Evolutionary conservation across 2,113 vertebrate genomes (phyloP).

Genomic region (Phyllostomus discolor): DNA sequence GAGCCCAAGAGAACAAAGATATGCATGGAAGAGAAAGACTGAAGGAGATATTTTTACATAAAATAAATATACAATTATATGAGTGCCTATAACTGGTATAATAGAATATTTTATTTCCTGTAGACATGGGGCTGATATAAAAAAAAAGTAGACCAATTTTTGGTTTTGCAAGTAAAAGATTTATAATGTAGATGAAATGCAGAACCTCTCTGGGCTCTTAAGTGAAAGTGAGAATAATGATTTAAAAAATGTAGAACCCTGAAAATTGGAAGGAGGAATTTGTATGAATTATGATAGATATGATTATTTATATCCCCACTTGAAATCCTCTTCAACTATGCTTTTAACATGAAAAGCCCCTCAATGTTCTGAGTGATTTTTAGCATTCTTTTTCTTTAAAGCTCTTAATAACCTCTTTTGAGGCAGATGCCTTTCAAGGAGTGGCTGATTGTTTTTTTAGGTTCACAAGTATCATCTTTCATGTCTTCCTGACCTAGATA

Average conservation of each 20-base stretch:
- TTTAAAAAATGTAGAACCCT: background rate
- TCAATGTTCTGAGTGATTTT: background rate
- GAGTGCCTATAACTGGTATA: background rate
- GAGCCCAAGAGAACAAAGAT: background rate
- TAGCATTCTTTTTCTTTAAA: background rate
- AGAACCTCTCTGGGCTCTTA: background rate
- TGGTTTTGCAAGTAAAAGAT: background rate
- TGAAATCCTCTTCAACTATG: background rate
- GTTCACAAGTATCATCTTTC: background rate
- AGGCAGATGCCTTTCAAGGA: background rate
- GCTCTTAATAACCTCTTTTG: background rate
- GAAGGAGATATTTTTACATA: background rate
- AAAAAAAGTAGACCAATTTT: background rate
- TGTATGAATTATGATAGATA: background rate
- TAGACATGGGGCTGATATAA: background rate
- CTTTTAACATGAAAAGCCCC: background rate
- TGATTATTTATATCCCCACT: background rate
- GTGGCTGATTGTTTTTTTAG: background rate
- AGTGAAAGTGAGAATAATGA: background rate
- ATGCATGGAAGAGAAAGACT: background rate
- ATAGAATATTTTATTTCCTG: background rate
- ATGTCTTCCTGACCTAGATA: background rate
- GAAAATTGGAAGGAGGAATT: background rate
- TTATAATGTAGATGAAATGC: background rate
- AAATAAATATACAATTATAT: background rate